A percentile compares a stretch with the other conserved stretches of the same genome.
Conservation (phyloP, 2,113 vertebrate genomes). For the Eubucco bourcierii region DNA sequence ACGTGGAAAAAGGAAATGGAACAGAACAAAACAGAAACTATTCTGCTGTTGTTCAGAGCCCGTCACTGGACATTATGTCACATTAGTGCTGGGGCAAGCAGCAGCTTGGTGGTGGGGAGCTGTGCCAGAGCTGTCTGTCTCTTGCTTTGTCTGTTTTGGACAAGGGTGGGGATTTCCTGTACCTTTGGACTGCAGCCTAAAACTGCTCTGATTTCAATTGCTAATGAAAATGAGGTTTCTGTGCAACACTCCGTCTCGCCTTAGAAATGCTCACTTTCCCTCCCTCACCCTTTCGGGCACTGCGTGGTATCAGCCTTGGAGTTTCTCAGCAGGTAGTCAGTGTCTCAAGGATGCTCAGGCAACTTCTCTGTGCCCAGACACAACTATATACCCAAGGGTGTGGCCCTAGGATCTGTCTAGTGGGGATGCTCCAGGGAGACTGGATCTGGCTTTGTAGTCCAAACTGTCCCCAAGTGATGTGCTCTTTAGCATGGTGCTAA, state of each 20-base stretch:
- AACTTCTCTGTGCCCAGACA: not conserved
- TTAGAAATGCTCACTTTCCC: not conserved
- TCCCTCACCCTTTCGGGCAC: not conserved
- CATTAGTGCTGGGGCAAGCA: slow-evolving; percentile 32
- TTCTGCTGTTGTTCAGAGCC: slow-evolving; percentile 4
- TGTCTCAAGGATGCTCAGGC: not conserved
- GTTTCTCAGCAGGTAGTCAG: not conserved
- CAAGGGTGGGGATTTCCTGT: slow-evolving; percentile 45
- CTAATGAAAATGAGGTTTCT: not conserved
- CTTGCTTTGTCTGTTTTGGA: slow-evolving; percentile 40
- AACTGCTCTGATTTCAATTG: not conserved
- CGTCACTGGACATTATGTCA: slow-evolving; percentile 43
- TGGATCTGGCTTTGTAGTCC: not conserved
- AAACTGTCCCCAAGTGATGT: not conserved
- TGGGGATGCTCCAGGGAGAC: not conserved
- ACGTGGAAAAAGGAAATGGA: not conserved
- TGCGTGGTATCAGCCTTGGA: not conserved
- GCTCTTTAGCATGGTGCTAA: not conserved
- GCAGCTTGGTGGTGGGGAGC: not conserved
- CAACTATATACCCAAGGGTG: not conserved
- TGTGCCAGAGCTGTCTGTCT: slow-evolving; percentile 7
- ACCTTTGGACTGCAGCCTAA: slow-evolving; percentile 29
- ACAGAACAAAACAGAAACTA: not conserved
- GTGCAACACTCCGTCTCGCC: not conserved
- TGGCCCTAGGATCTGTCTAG: not conserved